Evolutionary conservation across 2,797 vertebrate genomes (phyloP).

Genomic region (Gobio occitaniae): DNA sequence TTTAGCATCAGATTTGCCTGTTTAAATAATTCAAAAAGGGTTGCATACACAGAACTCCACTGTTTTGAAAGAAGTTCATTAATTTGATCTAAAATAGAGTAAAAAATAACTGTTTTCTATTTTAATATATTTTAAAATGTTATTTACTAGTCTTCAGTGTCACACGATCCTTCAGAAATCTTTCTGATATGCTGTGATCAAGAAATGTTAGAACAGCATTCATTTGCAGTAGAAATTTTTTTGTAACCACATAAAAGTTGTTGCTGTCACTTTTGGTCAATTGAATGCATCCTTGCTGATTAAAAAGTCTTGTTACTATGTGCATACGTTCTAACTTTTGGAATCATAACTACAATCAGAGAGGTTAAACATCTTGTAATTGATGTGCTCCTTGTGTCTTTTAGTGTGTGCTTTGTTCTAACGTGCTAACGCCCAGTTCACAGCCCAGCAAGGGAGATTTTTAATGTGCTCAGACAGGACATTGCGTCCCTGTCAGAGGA

Average conservation of each 20-base stretch:
- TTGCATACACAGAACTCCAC: too few species aligned
- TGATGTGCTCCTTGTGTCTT: not conserved
- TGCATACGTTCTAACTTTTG: not conserved
- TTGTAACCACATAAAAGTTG: not conserved
- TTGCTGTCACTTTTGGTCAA: not conserved
- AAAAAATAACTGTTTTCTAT: not conserved
- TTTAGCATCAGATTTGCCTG: too few species aligned
- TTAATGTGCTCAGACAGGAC: conserved; percentile 41
- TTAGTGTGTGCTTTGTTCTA: not conserved
- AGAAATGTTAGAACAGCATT: not conserved
- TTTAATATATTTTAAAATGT: not conserved
- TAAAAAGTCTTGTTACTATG: not conserved
- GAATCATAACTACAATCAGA: not conserved
- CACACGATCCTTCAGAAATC: not conserved
- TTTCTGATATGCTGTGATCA: not conserved
- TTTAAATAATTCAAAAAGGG: too few species aligned
- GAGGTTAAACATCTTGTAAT: not conserved
- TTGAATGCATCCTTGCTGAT: not conserved
- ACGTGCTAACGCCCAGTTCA: not conserved
- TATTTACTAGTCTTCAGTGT: not conserved
- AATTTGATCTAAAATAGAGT: not conserved
- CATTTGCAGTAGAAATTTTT: not conserved
- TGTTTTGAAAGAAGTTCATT: too few species aligned
- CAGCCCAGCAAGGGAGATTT: conserved; percentile 26
- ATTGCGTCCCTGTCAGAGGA: conserved; percentile 48